Percentiles rank a stretch among this genome's conserved stretches.
Conservation (phyloP, 2,888 invertebrate species). For the Zhuqinia jingwanae region DNA sequence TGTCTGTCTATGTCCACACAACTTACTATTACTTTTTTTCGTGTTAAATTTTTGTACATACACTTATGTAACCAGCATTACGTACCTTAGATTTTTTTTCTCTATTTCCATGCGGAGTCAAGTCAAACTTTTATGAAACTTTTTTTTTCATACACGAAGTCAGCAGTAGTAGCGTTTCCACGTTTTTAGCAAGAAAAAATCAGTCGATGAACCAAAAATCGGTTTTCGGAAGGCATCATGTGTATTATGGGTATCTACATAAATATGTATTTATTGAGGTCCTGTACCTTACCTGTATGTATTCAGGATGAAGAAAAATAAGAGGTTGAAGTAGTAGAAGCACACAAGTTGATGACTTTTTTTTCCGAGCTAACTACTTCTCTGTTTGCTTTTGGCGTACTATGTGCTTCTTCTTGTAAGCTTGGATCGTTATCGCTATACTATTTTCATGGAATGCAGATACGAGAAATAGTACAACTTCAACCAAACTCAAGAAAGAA, state of each 20-base stretch:
- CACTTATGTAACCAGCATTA: neutral
- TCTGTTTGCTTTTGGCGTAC: slow-evolving; percentile 21
- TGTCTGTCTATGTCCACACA: neutral
- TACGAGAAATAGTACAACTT: no score
- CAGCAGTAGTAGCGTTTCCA: slow-evolving; percentile 25
- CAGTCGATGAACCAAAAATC: slow-evolving; percentile 36
- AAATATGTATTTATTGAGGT: neutral
- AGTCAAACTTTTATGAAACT: slow-evolving; percentile 14
- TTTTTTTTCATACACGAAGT: slow-evolving; percentile 13
- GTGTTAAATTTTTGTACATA: slow-evolving; percentile 1
- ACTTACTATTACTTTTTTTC: no score
- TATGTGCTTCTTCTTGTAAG: neutral
- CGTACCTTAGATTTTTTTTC: no score
- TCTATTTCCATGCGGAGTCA: neutral
- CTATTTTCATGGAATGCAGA: neutral
- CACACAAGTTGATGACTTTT: neutral
- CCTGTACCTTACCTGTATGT: neutral
- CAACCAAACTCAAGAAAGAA: no score
- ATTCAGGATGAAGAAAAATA: no score
- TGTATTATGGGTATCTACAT: neutral
- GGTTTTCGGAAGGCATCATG: slow-evolving; percentile 4
- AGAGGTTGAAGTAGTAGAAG: neutral
- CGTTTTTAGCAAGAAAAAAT: slow-evolving; percentile 27
- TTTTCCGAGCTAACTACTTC: no score
- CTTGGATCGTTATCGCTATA: slow-evolving; percentile 13